Evolutionary conservation across 2,113 vertebrate genomes (phyloP).

Genomic region (Daphoenositta chrysoptera): DNA sequence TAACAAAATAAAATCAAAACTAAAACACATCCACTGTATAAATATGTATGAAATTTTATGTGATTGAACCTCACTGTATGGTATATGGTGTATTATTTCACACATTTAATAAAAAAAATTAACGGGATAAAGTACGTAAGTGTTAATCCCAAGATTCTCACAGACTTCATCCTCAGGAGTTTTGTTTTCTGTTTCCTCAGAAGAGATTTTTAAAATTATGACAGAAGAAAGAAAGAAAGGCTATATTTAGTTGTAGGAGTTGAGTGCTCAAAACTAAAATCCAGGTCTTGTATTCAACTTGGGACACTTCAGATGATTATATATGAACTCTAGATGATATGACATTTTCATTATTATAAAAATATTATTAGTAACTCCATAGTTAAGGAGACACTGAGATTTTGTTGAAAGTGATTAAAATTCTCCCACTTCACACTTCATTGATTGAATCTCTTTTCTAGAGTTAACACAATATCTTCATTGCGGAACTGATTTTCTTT

Average conservation of each 20-base stretch:
- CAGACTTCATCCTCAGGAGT: neutral
- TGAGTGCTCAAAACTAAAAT: neutral
- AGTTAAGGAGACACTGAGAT: neutral
- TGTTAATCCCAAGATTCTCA: constrained; percentile 37
- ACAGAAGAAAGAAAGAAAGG: neutral
- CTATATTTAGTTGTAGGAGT: neutral
- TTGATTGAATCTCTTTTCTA: neutral
- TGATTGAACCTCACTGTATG: constrained; percentile 22
- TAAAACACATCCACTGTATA: neutral
- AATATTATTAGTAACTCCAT: neutral
- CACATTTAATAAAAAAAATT: constrained; percentile 35
- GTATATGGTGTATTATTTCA: constrained; percentile 45
- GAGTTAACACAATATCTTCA: neutral
- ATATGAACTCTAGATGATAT: neutral
- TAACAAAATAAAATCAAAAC: neutral
- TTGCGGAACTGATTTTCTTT: neutral
- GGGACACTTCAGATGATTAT: neutral
- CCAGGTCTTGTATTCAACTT: neutral
- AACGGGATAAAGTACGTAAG: constrained; percentile 3
- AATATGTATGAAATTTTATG: constrained; percentile 1
- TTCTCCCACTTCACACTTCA: neutral
- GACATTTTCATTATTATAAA: neutral
- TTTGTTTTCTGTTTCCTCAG: constrained; percentile 17
- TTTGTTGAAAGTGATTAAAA: neutral
- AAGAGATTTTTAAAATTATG: neutral